These are phyloP conservation scores for Brachyhypopomus gauderio DNA, from an alignment of 2,113 vertebrate species.

Conservation along the genomic window DNA sequence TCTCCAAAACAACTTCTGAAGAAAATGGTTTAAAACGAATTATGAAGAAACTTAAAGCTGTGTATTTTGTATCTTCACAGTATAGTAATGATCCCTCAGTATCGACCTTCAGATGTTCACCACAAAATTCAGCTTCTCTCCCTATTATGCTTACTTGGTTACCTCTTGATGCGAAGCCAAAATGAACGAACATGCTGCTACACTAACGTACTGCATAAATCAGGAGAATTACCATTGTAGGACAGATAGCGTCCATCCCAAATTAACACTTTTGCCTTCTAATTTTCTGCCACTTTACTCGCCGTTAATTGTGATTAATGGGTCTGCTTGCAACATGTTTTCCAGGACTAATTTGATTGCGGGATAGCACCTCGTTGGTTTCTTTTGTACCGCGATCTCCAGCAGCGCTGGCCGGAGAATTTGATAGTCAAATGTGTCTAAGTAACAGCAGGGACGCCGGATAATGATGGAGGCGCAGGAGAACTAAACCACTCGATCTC, in stretches of 20 bases:
- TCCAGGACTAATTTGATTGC: slow-evolving; percentile 15
- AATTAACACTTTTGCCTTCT: not conserved
- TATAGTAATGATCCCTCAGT: not conserved
- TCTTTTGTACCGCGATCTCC: slow-evolving; percentile 21
- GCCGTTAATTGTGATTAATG: slow-evolving; percentile 43
- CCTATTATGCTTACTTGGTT: too few relatives aligned
- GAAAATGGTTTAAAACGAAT: not conserved
- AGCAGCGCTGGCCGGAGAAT: slow-evolving; percentile 15
- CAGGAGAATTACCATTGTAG: not conserved
- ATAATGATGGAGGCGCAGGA: slow-evolving; percentile 13
- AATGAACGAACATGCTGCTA: not conserved
- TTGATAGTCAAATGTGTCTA: slow-evolving; percentile 18
- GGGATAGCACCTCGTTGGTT: not conserved
- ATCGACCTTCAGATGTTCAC: not conserved
- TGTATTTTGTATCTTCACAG: too few relatives aligned
- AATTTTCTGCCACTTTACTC: slow-evolving; percentile 28
- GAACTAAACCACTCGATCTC: slow-evolving; percentile 29
- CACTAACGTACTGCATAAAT: not conserved
- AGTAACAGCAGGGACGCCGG: slow-evolving; percentile 4
- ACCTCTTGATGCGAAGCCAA: not conserved
- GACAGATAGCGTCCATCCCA: not conserved
- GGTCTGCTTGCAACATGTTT: not conserved
- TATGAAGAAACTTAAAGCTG: not conserved
- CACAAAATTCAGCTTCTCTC: not conserved
- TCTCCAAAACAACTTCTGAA: not conserved